Conservation (phyloP, 2,888 invertebrate species). For the Drosophila anomelani region DNA sequence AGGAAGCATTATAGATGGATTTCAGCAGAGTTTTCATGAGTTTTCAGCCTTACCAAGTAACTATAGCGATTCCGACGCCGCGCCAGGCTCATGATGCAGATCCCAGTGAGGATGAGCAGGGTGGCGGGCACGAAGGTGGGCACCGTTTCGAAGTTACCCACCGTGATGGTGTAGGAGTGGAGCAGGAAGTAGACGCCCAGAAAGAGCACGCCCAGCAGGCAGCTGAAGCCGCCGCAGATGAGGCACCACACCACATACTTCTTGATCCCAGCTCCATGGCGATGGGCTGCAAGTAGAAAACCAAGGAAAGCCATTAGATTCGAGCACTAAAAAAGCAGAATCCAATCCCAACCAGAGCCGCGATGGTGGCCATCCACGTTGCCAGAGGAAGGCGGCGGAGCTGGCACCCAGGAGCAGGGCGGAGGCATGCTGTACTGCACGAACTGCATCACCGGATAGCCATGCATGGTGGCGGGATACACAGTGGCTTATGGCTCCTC, state of each 20-base stretch:
- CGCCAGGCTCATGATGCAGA: slow-evolving; percentile 94
- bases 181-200: slow-evolving; percentile 91
- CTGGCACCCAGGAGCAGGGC: slow-evolving; percentile 84
- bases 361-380: slow-evolving; percentile 78
- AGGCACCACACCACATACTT: slow-evolving; percentile 92
- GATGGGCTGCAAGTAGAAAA: slow-evolving; percentile 81
- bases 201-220: slow-evolving; percentile 90
- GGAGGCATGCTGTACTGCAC: slow-evolving; percentile 87
- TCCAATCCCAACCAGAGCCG: slow-evolving; percentile 47
- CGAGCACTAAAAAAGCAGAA: background rate
- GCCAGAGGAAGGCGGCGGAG: slow-evolving; percentile 67
- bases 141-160: slow-evolving; percentile 94
- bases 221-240: slow-evolving; percentile 90
- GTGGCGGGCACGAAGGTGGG: slow-evolving; percentile 97
- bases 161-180: slow-evolving; percentile 90
- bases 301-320: slow-evolving; percentile 3
- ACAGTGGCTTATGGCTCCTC: slow-evolving; percentile 6
- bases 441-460: slow-evolving; percentile 88
- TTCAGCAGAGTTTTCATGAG: too few species aligned
- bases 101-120: slow-evolving; percentile 93
- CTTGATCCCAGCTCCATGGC: slow-evolving; percentile 85
- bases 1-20: background rate
- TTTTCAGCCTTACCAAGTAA: slow-evolving; percentile 90
- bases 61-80: slow-evolving; percentile 93
- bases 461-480: slow-evolving; percentile 85